Evolutionary conservation across 2,113 vertebrate species (phyloP), one percentile per base, ranked within the genome.

Genomic region (Brachyistius frenatus): DNA sequence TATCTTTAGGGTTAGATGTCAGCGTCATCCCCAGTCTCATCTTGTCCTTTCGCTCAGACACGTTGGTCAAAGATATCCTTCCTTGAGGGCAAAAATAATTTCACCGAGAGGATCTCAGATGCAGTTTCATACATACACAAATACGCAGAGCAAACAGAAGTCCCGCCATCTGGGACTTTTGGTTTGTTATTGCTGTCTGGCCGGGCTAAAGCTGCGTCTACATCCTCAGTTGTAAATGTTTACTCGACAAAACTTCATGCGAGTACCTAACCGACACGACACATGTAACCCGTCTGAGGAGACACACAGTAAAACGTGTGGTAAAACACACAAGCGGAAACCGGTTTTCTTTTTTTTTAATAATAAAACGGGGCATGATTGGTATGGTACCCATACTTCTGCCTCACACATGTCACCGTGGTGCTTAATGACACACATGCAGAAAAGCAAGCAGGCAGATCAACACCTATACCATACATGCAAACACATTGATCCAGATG

Each of bases 1-100:
- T 98, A 94, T 99, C 97, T 79, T 95, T 94, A 66, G 97, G 97
- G 88, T 99, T 97, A 56, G 95, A 96, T 16, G 95, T 92, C 57
- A 99, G 95, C 53, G 97, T 98, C 93, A 99, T 96, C 11, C 98
- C 98, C 5, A 99, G 95, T 53, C 97, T 95, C 98, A 99, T 99
- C 94, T 97, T 99, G 90, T 99, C 97, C 87, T 99, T 99, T 63
- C 97, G 86, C 92, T 99, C 98, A 0, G 98, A 98, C 62, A 99
- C 97, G 1, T 99, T 99, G 92, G 97, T 98, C 70, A 99, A 95
- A 11, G 98, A 97, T 89, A 99, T 97, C 88, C 96, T 97, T 92
- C 98, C 98, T 99, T 93, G 71, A 55, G 65, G 89, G 86, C 23
- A 84, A 93, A 91, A 87, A 62, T 35, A 65, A 64, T 62, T 35